phyloP scores from a whole-genome alignment of 2,797 vertebrate genomes.

The Mormyrus hasselquistii region DNA sequence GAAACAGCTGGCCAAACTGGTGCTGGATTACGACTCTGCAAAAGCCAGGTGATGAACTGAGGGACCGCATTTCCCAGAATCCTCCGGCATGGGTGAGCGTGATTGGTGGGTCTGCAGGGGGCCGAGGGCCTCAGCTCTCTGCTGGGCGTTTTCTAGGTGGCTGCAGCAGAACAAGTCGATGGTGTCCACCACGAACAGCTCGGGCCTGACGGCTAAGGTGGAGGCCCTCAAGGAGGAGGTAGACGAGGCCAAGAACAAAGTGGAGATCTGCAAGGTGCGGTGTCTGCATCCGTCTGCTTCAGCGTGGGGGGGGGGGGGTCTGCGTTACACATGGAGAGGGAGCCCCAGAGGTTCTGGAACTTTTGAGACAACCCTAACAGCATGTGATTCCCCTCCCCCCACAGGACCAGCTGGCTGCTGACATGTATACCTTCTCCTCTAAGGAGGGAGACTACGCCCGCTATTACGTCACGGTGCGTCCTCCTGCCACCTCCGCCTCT shows the following conservation, averaged over 20 bases:
- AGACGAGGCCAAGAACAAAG: slow-evolving; percentile 96
- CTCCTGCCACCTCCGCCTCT: background rate
- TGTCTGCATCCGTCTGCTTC: background rate
- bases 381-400: background rate
- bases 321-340: background rate
- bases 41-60: slow-evolving; percentile 67
- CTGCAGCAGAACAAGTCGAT: slow-evolving; percentile 78
- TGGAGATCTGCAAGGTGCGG: slow-evolving; percentile 92
- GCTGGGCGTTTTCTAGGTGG: slow-evolving; percentile 58
- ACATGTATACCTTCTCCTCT: slow-evolving; percentile 90
- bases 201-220: slow-evolving; percentile 80
- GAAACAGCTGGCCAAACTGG: slow-evolving; percentile 86
- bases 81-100: background rate
- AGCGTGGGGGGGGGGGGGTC: background rate
- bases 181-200: slow-evolving; percentile 69
- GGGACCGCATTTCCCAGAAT: background rate
- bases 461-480: slow-evolving; percentile 82
- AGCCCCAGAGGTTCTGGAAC: background rate
- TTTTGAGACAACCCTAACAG: background rate
- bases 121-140: background rate
- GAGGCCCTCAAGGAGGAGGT: slow-evolving; percentile 93
- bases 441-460: slow-evolving; percentile 89
- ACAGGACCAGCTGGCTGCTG: slow-evolving; percentile 92
- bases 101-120: background rate
- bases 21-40: slow-evolving; percentile 92